Evolutionary conservation across 2,797 vertebrate species (phyloP).

Genomic region (Clarias fuscus): DNA sequence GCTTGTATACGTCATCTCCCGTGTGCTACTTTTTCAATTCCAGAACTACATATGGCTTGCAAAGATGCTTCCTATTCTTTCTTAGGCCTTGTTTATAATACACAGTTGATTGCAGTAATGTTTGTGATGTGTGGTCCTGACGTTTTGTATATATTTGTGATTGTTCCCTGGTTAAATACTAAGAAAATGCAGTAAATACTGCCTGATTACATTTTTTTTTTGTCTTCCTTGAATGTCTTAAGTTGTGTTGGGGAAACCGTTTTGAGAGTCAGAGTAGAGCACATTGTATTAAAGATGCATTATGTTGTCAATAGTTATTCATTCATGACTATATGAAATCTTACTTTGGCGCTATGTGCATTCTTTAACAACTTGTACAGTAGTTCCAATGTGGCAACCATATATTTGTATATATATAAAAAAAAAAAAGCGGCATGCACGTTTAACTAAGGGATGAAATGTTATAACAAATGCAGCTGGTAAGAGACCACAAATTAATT

Average conservation of each 20-base stretch:
- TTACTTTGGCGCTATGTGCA: neutral
- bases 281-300: neutral
- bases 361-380: neutral
- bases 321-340: neutral
- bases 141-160: neutral
- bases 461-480: neutral
- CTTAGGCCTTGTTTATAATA: neutral
- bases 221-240: neutral
- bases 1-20: neutral
- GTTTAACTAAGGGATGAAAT: neutral
- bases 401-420: neutral
- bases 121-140: neutral
- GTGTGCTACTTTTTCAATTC: neutral
- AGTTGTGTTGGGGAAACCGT: neutral
- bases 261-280: neutral
- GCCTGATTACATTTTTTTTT: neutral
- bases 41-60: neutral
- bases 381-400: neutral
- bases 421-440: neutral
- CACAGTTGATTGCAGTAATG: neutral
- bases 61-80: constrained; percentile 2
- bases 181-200: neutral
- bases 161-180: neutral
- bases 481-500: neutral
- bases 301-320: neutral